These are phyloP conservation scores for Camponotus floridanus DNA, from an alignment of 1,140 invertebrate species.

Conservation along the genomic window DNA sequence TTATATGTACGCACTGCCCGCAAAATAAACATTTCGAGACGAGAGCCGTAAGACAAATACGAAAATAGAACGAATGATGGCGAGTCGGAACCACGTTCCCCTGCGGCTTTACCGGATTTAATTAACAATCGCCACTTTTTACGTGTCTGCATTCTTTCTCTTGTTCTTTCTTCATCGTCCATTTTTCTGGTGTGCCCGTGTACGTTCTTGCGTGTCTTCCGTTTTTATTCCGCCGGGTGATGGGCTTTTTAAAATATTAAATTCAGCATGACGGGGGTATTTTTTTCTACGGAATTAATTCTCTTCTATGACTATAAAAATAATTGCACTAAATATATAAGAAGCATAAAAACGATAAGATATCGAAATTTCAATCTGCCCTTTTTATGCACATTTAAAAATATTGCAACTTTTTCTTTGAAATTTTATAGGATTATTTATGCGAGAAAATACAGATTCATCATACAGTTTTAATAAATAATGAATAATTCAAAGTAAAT, in stretches of 20 bases:
- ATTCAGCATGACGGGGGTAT: slow-evolving; percentile 29
- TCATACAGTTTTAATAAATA: background rate
- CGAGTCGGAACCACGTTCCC: slow-evolving; percentile 55
- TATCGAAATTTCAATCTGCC: slow-evolving; percentile 26
- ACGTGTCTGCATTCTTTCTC: slow-evolving; percentile 70
- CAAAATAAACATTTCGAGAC: slow-evolving; percentile 68
- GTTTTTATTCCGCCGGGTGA: slow-evolving; percentile 42
- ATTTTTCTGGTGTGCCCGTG: slow-evolving; percentile 40
- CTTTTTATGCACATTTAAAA: background rate
- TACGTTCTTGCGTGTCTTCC: slow-evolving; percentile 62
- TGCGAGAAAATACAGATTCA: background rate
- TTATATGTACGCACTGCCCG: slow-evolving; percentile 16
- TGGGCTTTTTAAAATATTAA: slow-evolving; percentile 59
- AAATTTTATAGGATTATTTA: background rate
- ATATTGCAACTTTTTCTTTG: background rate
- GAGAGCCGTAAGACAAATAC: slow-evolving; percentile 74
- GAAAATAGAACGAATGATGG: slow-evolving; percentile 63
- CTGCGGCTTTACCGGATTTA: slow-evolving; percentile 77
- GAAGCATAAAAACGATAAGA: background rate
- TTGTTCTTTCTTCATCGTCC: slow-evolving; percentile 36
- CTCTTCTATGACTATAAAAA: slow-evolving; percentile 7
- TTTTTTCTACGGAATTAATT: slow-evolving; percentile 31
- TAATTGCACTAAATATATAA: slow-evolving; percentile 21
- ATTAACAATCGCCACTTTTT: slow-evolving; percentile 82
- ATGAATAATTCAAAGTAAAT: background rate